Percentiles rank a stretch among this genome's conserved stretches.
Evolutionary conservation across 2,113 vertebrate genomes (phyloP).

Genomic region (Rhineura floridana): DNA sequence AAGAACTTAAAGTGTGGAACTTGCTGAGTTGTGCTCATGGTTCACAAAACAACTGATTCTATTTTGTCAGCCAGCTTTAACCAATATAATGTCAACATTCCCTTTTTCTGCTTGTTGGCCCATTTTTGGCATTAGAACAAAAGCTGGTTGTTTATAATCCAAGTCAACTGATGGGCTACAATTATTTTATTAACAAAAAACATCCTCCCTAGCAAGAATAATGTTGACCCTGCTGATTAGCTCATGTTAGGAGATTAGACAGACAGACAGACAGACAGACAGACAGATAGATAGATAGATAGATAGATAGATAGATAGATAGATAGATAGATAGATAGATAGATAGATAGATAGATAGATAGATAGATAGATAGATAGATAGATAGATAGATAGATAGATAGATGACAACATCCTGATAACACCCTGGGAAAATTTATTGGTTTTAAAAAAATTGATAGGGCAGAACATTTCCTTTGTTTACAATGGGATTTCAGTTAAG

Average conservation of each 20-base stretch:
- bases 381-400: no score
- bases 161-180: slow-evolving; percentile 36
- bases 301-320: no score
- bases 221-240: slow-evolving; percentile 29
- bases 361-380: no score
- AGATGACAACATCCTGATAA: slow-evolving; percentile 42
- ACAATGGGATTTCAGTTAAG: slow-evolving; percentile 57
- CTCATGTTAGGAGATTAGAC: slow-evolving; percentile 53
- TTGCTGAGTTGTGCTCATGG: not conserved
- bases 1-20: not conserved
- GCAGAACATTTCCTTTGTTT: slow-evolving; percentile 30
- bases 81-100: not conserved
- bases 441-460: slow-evolving; percentile 51
- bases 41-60: slow-evolving; percentile 14
- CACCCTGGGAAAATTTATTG: slow-evolving; percentile 42
- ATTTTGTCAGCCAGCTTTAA: slow-evolving; percentile 3
- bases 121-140: slow-evolving; percentile 3
- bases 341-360: no score
- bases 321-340: no score
- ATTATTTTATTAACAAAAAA: slow-evolving; percentile 26
- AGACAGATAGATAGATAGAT: no score
- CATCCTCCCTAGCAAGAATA: slow-evolving; percentile 11
- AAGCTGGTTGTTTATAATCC: slow-evolving; percentile 7
- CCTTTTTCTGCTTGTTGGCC: not conserved
- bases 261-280: no score